These are phyloP conservation scores for Galaxea fascicularis DNA, from an alignment of 92 coral and sea anemone genomes.

Conservation along the genomic window DNA sequence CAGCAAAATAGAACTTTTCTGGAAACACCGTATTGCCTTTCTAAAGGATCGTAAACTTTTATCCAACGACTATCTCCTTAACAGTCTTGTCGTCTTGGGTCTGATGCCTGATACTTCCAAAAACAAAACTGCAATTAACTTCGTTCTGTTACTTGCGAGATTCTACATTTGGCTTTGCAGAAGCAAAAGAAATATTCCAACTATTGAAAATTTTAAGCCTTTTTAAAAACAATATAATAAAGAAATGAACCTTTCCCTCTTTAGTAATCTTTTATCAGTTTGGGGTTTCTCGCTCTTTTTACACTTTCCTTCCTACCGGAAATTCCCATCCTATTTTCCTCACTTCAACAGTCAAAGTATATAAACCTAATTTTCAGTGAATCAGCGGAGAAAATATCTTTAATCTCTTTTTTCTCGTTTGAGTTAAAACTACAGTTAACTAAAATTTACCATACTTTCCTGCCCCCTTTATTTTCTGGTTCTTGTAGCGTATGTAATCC, in stretches of 20 bases:
- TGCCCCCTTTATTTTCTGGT: constrained; percentile 7
- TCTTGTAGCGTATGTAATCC: neutral
- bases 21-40: no score
- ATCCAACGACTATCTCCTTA: neutral
- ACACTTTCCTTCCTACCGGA: constrained; percentile 20
- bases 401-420: neutral
- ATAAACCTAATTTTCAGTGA: neutral
- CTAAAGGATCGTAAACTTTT: neutral
- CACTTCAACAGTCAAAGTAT: constrained; percentile 8
- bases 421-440: neutral
- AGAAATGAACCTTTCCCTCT: constrained; percentile 35
- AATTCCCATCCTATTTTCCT: constrained; percentile 17
- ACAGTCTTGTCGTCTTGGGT: constrained; percentile 18
- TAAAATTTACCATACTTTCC: neutral
- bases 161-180: constrained; percentile 33
- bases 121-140: constrained; percentile 3
- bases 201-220: constrained; percentile 19
- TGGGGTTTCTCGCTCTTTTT: constrained; percentile 33
- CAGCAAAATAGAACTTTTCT: no score
- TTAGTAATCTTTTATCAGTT: constrained; percentile 6
- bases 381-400: neutral
- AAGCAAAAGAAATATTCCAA: constrained; percentile 27
- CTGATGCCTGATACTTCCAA: constrained; percentile 15
- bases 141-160: constrained; percentile 25
- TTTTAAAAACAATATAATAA: constrained; percentile 10